A percentile compares a stretch with the other conserved stretches of the same genome.
Evolutionary conservation across 2,113 vertebrate species (phyloP).

Genomic region (Elephantulus edwardii): DNA sequence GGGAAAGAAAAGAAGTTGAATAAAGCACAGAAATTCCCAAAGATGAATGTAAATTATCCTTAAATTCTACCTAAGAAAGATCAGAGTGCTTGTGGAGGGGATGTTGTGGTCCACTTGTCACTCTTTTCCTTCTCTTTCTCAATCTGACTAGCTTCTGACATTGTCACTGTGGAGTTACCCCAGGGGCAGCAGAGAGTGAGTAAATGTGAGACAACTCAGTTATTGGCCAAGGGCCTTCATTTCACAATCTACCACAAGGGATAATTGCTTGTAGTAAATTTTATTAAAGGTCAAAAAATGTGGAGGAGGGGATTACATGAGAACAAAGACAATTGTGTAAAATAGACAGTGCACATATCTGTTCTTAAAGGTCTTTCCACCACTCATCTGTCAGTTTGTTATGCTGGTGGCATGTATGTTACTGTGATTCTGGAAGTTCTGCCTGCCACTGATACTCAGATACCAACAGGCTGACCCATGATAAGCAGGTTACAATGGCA

Average conservation of each 20-base stretch:
- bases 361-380: neutral
- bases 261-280: neutral
- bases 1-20: neutral
- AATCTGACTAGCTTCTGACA: neutral
- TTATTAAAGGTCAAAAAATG: neutral
- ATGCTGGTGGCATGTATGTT: neutral
- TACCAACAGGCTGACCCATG: too few relatives aligned
- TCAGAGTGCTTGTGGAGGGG: neutral
- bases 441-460: too few relatives aligned
- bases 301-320: neutral
- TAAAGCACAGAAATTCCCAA: neutral
- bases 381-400: neutral
- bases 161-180: neutral
- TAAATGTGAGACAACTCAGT: neutral
- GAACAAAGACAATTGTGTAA: neutral
- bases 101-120: neutral
- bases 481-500: too few relatives aligned
- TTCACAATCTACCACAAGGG: neutral
- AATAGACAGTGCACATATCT: neutral
- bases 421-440: neutral
- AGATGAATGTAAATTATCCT: neutral
- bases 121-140: neutral
- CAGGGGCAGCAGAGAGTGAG: neutral
- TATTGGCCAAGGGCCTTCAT: neutral
- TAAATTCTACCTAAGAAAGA: neutral